Evolutionary conservation across 1,140 invertebrate genomes (phyloP).

Genomic region (Drosophila pachea): DNA sequence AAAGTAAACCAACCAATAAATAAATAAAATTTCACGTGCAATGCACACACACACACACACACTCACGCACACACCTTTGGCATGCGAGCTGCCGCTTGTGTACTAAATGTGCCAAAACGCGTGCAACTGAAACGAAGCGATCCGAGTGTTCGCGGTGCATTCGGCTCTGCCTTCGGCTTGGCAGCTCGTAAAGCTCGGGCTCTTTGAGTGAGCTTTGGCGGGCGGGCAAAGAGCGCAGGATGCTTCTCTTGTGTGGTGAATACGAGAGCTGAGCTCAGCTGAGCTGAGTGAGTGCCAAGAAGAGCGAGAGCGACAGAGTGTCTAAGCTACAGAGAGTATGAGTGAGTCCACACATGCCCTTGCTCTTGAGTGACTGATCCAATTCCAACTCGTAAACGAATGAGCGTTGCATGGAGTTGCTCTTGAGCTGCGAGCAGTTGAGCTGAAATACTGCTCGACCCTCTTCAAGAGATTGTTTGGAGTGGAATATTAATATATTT

Average conservation of each 20-base stretch:
- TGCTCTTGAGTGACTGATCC: no score
- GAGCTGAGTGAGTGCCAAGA: no score
- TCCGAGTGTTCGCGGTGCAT: not conserved
- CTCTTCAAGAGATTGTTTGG: no score
- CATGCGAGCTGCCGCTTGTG: constrained; percentile 51
- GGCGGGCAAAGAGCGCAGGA: not conserved
- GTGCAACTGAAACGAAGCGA: constrained; percentile 17
- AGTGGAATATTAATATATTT: no score
- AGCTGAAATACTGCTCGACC: not conserved
- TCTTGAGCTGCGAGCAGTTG: not conserved
- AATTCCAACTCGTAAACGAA: not conserved
- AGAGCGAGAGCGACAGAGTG: no score
- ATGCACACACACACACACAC: constrained; percentile 22
- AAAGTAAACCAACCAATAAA: constrained; percentile 51
- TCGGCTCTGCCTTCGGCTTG: constrained; percentile 4
- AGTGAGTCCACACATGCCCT: no score
- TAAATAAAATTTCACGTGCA: constrained; percentile 69
- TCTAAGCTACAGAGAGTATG: no score
- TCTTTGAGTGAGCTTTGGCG: constrained; percentile 39
- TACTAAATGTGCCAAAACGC: constrained; percentile 61
- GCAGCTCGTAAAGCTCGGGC: constrained; percentile 36
- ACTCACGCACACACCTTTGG: constrained; percentile 16
- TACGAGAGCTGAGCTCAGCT: not conserved
- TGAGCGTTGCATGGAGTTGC: constrained; percentile 4
- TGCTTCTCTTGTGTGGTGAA: constrained; percentile 51